Percentiles rank a stretch among this genome's conserved stretches.
phyloP scores from a whole-genome alignment of 2,113 vertebrate species.

The Silurus meridionalis region DNA sequence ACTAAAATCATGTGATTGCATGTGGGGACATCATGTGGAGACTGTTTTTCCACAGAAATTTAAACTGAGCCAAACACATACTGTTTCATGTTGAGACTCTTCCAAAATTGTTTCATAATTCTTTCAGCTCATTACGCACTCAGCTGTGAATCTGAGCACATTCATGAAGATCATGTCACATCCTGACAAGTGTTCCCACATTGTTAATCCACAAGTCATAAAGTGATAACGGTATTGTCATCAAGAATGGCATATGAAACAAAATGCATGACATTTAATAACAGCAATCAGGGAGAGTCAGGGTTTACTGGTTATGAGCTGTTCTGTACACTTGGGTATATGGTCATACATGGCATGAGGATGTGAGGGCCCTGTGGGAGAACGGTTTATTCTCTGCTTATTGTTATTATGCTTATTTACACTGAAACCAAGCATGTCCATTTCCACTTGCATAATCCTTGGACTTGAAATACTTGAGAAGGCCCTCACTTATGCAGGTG shows the following conservation, averaged over 20 bases:
- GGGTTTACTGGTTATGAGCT: conserved; percentile 10
- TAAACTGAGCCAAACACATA: not conserved
- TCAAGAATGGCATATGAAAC: conserved; percentile 4
- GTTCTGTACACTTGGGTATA: not conserved
- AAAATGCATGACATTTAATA: conserved; percentile 57
- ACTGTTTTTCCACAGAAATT: not conserved
- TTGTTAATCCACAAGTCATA: conserved; percentile 54
- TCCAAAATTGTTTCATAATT: not conserved
- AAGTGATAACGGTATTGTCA: not conserved
- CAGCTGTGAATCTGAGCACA: not conserved
- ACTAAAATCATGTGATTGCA: not conserved
- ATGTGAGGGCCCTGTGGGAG: conserved; percentile 55
- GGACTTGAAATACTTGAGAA: not conserved
- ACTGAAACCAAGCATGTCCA: not conserved
- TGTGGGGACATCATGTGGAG: too few relatives aligned
- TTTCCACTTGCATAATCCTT: not conserved
- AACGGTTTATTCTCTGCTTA: too few relatives aligned
- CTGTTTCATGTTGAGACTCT: not conserved
- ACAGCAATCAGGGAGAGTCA: conserved; percentile 42
- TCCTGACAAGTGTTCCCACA: not conserved
- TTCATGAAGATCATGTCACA: not conserved
- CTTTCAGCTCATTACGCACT: not conserved
- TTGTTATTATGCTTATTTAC: not conserved
- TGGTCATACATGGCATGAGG: conserved; percentile 28
- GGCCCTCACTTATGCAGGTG: not conserved